Evolutionary conservation across 2,888 invertebrate species (phyloP).

Genomic region (Urechis unicinctus): DNA sequence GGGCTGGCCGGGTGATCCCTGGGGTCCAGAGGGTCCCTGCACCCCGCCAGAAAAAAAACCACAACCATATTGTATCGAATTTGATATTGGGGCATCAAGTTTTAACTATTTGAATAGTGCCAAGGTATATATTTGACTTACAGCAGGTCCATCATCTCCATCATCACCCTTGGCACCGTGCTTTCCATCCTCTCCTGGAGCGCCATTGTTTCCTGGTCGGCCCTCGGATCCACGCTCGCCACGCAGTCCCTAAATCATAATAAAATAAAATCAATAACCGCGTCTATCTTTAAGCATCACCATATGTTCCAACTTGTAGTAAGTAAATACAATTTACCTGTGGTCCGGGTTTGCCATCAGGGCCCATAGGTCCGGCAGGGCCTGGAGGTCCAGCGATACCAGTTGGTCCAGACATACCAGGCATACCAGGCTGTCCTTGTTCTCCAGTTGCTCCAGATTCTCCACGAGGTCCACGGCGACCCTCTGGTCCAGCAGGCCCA

Average conservation of each 20-base stretch:
- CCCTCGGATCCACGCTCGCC: constrained; percentile 19
- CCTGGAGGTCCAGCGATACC: constrained; percentile 39
- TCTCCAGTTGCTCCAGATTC: constrained; percentile 15
- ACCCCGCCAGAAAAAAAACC: background rate
- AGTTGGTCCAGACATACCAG: constrained; percentile 22
- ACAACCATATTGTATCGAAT: no score
- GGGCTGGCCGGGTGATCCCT: no score
- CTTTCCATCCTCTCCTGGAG: constrained; percentile 14
- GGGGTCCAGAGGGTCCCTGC: background rate
- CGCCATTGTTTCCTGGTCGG: constrained; percentile 18
- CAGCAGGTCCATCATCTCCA: constrained; percentile 39
- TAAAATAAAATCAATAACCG: no score
- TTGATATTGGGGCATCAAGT: no score
- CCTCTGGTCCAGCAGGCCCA: constrained; percentile 35
- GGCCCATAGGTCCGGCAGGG: constrained; percentile 25
- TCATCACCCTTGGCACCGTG: constrained; percentile 19
- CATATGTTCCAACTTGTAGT: no score
- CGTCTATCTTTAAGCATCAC: no score
- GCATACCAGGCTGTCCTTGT: constrained; percentile 7
- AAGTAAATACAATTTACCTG: no score
- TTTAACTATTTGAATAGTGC: no score
- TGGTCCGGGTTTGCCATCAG: constrained; percentile 26
- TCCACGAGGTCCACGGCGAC: constrained; percentile 16
- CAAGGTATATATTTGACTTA: no score
- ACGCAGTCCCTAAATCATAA: no score